phyloP scores from a whole-genome alignment of 2,888 invertebrate species.

The Kuschelorhynchus macadamiae region DNA sequence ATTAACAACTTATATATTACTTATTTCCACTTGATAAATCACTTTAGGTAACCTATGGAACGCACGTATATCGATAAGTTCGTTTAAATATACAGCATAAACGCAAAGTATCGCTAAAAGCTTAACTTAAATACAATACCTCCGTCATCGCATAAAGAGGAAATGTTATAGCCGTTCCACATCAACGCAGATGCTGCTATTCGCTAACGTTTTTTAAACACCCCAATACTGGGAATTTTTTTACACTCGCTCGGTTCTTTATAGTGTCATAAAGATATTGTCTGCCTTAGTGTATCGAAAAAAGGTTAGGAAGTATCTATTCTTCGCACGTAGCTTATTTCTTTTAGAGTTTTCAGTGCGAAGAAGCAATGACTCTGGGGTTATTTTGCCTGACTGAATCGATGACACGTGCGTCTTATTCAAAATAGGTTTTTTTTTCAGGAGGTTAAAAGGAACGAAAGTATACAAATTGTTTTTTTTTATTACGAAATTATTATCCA shows the following conservation, averaged over 20 bases:
- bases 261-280: conserved; percentile 49
- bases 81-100: neutral
- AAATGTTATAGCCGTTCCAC: conserved; percentile 24
- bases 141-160: conserved; percentile 7
- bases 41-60: too few species aligned
- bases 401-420: conserved; percentile 39
- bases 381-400: conserved; percentile 30
- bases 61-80: too few species aligned
- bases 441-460: too few species aligned
- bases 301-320: conserved; percentile 38
- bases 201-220: conserved; percentile 38
- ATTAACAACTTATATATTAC: too few species aligned
- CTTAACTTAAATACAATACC: neutral
- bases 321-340: conserved; percentile 46
- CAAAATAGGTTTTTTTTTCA: conserved; percentile 9
- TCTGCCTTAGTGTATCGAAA: conserved; percentile 46
- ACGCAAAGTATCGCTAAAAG: neutral
- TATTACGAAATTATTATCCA: too few species aligned
- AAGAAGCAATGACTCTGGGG: conserved; percentile 30
- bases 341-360: conserved; percentile 47
- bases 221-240: conserved; percentile 42
- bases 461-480: neutral
- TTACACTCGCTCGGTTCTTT: conserved; percentile 36
- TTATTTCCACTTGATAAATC: too few species aligned
- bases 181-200: conserved; percentile 30